Percentiles rank a stretch among this genome's conserved stretches.
Conservation (phyloP, 2,113 vertebrate genomes). For the Gallinago media region DNA sequence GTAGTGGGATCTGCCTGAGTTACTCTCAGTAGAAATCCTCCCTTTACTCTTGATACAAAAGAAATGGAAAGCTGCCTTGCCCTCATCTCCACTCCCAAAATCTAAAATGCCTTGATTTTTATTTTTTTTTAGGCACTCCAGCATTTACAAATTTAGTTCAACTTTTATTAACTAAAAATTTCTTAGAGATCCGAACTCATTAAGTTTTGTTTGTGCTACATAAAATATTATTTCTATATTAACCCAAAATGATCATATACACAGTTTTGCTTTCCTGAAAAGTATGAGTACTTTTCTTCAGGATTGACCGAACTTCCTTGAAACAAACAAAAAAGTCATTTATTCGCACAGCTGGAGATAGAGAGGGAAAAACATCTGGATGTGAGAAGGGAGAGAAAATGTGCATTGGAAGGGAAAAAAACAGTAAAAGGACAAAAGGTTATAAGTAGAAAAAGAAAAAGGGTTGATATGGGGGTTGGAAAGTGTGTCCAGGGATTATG, state of each 20-base stretch:
- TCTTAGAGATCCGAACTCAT: background rate
- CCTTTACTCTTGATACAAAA: background rate
- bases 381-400: conserved; percentile 30
- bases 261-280: background rate
- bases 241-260: background rate
- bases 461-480: background rate
- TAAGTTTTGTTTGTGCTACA: background rate
- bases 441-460: conserved; percentile 35
- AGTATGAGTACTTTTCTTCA: conserved; percentile 4
- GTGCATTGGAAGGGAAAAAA: background rate
- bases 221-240: background rate
- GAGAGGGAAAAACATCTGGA: conserved; percentile 55
- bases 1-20: background rate
- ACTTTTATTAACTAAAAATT: background rate
- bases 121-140: background rate
- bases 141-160: background rate
- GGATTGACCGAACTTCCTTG: conserved; percentile 11
- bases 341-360: conserved; percentile 55
- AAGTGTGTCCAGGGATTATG: conserved; percentile 15
- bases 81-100: background rate
- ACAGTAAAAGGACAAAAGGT: conserved; percentile 50
- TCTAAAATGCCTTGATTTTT: background rate
- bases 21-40: background rate
- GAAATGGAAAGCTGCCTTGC: background rate
- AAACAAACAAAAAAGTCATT: conserved; percentile 64